Base-by-base conservation (phyloP, 2,113 vertebrate genomes). In the Triplophysa siluroides region DNA sequence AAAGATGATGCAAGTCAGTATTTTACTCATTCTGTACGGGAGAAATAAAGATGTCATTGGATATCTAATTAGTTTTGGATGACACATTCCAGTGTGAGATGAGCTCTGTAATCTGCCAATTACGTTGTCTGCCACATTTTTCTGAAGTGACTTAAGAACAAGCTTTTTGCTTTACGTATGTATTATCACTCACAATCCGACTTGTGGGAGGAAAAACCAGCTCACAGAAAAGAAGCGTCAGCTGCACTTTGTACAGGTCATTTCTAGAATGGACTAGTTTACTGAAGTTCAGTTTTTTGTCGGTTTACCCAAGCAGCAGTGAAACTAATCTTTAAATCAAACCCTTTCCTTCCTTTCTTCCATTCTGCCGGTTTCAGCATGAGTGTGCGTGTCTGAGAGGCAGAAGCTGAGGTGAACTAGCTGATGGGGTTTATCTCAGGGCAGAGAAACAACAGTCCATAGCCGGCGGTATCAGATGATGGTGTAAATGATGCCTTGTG, bases 101-200 rank as follows among this genome's bases (percentile, higher is more conserved):
- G 84, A 87, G 83, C 79, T 69, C 41, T 66, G 52, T 77, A 29
- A 33, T 82, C 67, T 78, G 18, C 66, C 43, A 41, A 72, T 58
- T 66, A 62, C 19, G 8, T 77, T 5, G 62, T 69, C 81, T 66
- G 24, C 24, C 78, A 2, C 76, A 85, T 62, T 75, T 74, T 86
- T 80, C 60, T 83, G 69, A 86, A 89, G 41, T 83, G 18, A 19
- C 75, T 66, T 77, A 63, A 26, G 76, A 78, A 70, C 29, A 8
- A n/a, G 9, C 3, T 26, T 67, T 80, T 26, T 79, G 26, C 29
- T 76, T 52, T 19, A 8, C 58, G 26, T 64, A 29, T 60, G 52
- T 64, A 23, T 33, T 41, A 52, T 47, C 18, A 18, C 21, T 66
- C 64, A 26, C 50, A 11, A 54, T n/a, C 63, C n/a, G 19, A 64